phyloP scores from a whole-genome alignment of 2,797 vertebrate species.

The Arremon brunneinucha region DNA sequence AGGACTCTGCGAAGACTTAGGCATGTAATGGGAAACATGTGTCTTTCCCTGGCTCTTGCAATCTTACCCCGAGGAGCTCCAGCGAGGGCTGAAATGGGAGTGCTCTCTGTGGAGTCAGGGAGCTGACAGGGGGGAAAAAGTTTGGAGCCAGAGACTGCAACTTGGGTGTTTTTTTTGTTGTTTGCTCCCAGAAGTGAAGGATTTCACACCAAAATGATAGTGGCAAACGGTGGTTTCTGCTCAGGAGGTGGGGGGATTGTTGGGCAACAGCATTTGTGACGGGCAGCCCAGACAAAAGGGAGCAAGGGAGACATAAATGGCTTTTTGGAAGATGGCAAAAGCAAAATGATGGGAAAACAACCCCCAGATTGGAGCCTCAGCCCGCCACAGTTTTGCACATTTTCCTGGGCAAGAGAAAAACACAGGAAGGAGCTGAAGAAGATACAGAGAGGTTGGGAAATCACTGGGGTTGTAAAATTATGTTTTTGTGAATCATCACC shows the following conservation, averaged over 20 bases:
- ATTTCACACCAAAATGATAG: background rate
- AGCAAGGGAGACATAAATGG: background rate
- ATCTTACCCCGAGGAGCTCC: constrained; percentile 21
- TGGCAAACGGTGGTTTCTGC: background rate
- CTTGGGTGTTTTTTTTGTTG: background rate
- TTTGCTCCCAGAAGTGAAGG: background rate
- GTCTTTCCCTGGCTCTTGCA: background rate
- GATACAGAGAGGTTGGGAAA: background rate
- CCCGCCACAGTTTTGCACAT: accelerated
- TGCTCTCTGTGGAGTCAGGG: background rate
- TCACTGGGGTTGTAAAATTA: background rate
- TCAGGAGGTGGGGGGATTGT: background rate
- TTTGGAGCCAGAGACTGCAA: background rate
- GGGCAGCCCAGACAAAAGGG: background rate
- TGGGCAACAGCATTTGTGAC: background rate
- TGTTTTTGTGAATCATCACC: background rate
- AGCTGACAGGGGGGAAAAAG: background rate
- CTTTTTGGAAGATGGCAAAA: background rate
- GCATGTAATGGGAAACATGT: constrained; percentile 65
- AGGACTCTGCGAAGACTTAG: constrained; percentile 46
- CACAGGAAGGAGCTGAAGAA: background rate
- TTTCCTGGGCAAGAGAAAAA: background rate
- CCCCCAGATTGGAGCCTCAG: background rate
- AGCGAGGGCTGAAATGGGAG: constrained; percentile 13
- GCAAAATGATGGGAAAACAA: background rate